phyloP scores from a whole-genome alignment of 2,113 vertebrate species.

The Centropristis striata region DNA sequence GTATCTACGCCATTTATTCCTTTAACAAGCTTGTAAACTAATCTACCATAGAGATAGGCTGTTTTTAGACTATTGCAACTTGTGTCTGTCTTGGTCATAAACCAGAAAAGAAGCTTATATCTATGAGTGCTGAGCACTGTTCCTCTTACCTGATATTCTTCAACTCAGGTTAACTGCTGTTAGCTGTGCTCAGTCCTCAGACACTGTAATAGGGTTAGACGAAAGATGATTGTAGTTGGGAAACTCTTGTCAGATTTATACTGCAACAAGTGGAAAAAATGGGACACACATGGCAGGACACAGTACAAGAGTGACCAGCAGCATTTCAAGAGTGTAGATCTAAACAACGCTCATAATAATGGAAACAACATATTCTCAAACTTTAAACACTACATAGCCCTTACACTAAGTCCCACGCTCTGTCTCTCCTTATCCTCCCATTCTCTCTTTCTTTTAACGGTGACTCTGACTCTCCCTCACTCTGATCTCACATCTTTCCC shows the following conservation, averaged over 20 bases:
- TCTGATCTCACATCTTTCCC: slow-evolving; percentile 58
- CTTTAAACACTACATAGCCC: slow-evolving; percentile 36
- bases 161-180: slow-evolving; percentile 48
- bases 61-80: neutral
- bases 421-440: slow-evolving; percentile 28
- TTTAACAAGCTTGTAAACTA: neutral
- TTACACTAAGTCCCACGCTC: slow-evolving; percentile 33
- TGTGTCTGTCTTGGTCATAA: neutral
- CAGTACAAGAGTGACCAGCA: slow-evolving; percentile 3
- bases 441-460: slow-evolving; percentile 47
- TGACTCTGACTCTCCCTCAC: slow-evolving; percentile 41
- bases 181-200: slow-evolving; percentile 39
- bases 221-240: neutral
- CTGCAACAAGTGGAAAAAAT: slow-evolving; percentile 29
- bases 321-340: slow-evolving; percentile 3
- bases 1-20: neutral
- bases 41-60: neutral
- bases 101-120: neutral
- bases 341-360: slow-evolving; percentile 2
- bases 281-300: neutral
- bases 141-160: slow-evolving; percentile 70
- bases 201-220: slow-evolving; percentile 43
- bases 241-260: neutral
- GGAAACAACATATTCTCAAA: slow-evolving; percentile 17
- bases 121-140: slow-evolving; percentile 5